Base-by-base conservation (phyloP, 2,888 invertebrate genomes). In the Sericinus montela region DNA sequence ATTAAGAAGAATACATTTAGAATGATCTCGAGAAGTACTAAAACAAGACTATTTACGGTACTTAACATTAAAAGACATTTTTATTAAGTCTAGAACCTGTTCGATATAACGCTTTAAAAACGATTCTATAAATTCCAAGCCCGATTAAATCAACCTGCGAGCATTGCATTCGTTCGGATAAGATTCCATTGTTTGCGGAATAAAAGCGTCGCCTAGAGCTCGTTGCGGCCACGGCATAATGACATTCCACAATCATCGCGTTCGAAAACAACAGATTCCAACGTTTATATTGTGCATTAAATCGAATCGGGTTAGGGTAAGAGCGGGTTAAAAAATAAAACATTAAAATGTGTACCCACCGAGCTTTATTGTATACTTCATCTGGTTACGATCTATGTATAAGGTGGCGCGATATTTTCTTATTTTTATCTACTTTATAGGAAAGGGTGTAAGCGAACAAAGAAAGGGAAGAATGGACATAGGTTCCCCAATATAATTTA, bases 231-330 rank as follows among this genome's bases (percentile, higher is more conserved):
- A 84, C 80, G 81, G 79, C 78, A 19, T 39, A 48, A 32, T 42
- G 70, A 71, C 58, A 67, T 72, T 70, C 70, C 77, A 72, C 75
- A 78, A 77, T 74, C 74, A 67, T 74, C 73, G 75, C 77, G 67
- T 75, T 72, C 74, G 69, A 75, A 83, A 81, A 83, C 82, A 84
- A 78, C 73, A 65, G 73, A 68, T 63, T 64, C 69, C 75, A 73
- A 74, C 76, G 80, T 76, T 83, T 80, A 81, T 78, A 83, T 80
- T 82, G 78, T 83, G 63, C 70, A 69, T 69, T 74, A 75, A 84
- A 86, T 80, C 67, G 62, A 72, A 74, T 68, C 64, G 61, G 60
- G 47, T 62, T 68, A 65, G n/a, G 29, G 10, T 29, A n/a, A n/a
- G n/a, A n/a, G 29, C n/a, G n/a, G 11, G 11, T 3, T 9, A 6